A percentile compares a stretch with the other conserved stretches of the same genome.
Evolutionary conservation across 1,140 invertebrate genomes (phyloP).

Genomic region (Palaemon carinicauda): DNA sequence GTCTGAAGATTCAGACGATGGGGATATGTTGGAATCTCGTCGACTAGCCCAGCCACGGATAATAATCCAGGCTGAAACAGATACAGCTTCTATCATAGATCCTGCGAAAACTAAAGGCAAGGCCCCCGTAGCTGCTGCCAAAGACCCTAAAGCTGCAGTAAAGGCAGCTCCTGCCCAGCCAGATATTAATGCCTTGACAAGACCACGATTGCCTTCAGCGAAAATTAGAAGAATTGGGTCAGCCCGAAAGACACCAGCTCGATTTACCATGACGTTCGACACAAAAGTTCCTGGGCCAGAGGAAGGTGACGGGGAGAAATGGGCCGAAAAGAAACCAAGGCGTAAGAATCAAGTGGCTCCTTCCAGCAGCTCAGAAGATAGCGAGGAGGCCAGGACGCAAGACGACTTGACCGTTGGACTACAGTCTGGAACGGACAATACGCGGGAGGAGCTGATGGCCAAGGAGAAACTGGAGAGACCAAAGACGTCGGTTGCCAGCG

Average conservation of each 20-base stretch:
- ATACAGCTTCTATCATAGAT: neutral
- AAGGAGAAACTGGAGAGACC: conserved; percentile 48
- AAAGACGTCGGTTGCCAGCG: conserved; percentile 48
- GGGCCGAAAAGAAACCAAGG: conserved; percentile 50
- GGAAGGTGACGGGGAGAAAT: conserved; percentile 30
- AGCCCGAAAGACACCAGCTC: conserved; percentile 36
- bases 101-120: neutral
- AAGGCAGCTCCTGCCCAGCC: neutral
- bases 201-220: conserved; percentile 29
- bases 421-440: conserved; percentile 40
- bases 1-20: conserved; percentile 49
- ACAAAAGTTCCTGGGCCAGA: neutral
- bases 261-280: conserved; percentile 47
- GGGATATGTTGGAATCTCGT: conserved; percentile 30
- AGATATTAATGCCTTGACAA: neutral
- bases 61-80: conserved; percentile 35
- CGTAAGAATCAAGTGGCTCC: conserved; percentile 55
- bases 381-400: neutral
- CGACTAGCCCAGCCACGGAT: conserved; percentile 29
- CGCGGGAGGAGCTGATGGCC: conserved; percentile 32
- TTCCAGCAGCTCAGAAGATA: conserved; percentile 5
- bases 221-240: conserved; percentile 47
- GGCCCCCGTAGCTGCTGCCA: neutral
- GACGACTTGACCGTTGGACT: conserved; percentile 47
- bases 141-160: neutral